Evolutionary conservation across 2,113 vertebrate genomes (phyloP).

Genomic region (Salvelinus alpinus): DNA sequence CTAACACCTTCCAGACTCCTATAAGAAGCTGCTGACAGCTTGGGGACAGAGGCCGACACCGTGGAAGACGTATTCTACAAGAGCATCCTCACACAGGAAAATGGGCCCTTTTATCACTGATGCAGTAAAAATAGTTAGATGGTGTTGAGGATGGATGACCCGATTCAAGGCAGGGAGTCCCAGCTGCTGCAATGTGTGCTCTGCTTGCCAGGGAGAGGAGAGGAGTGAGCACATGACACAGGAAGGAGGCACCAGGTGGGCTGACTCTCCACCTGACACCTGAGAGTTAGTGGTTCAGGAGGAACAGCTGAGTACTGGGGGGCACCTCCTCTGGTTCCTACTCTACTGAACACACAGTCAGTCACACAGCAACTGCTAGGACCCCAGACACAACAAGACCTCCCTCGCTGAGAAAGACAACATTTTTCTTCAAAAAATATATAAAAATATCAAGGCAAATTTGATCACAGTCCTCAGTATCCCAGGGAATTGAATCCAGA

Average conservation of each 20-base stretch:
- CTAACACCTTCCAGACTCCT: background rate
- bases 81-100: background rate
- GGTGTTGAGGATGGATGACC: slow-evolving; percentile 6
- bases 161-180: slow-evolving; percentile 6
- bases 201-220: background rate
- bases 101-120: slow-evolving; percentile 37
- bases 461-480: background rate
- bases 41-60: background rate
- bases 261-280: slow-evolving; percentile 4
- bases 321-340: background rate
- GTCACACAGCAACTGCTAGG: background rate
- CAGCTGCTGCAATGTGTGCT: slow-evolving; percentile 45
- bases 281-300: background rate
- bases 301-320: background rate
- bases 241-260: slow-evolving; percentile 6
- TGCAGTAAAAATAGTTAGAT: slow-evolving; percentile 26
- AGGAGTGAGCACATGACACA: slow-evolving; percentile 2
- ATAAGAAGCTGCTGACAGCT: background rate
- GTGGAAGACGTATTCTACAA: background rate
- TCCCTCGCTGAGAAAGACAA: background rate
- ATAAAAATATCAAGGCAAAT: background rate
- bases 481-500: slow-evolving; percentile 2
- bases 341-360: background rate
- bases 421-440: background rate
- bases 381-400: background rate